A percentile compares a stretch with the other conserved stretches of the same genome.
Evolutionary conservation across 2,888 invertebrate species (phyloP).

Genomic region (Agrotis ipsilon): DNA sequence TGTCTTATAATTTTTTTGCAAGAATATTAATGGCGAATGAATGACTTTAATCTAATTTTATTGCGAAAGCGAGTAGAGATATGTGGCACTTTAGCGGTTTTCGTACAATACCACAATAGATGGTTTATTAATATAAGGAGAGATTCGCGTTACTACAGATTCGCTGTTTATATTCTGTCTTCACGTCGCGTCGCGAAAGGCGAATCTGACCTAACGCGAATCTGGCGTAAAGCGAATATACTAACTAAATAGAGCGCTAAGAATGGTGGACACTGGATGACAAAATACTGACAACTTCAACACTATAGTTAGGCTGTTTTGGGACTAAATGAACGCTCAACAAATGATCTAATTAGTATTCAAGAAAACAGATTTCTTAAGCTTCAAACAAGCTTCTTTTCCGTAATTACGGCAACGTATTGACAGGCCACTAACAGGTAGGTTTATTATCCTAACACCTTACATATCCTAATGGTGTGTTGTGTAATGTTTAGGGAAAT

Average conservation of each 20-base stretch:
- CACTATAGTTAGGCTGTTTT: background rate
- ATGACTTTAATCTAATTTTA: constrained; percentile 13
- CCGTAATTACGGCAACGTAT: constrained; percentile 36
- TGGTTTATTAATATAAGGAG: no score
- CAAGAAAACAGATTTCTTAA: constrained; percentile 23
- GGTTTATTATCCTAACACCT: constrained; percentile 24
- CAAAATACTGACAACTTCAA: background rate
- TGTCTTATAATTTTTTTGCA: constrained; percentile 21
- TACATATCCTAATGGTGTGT: constrained; percentile 17
- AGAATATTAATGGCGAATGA: constrained; percentile 15
- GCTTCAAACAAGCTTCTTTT: constrained; percentile 10
- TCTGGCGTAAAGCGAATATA: no score
- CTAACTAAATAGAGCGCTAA: background rate
- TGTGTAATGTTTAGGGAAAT: constrained; percentile 43
- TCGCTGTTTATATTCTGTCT: no score
- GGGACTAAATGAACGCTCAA: constrained; percentile 10
- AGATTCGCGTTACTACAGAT: no score
- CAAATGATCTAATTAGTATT: constrained; percentile 2
- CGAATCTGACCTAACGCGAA: no score
- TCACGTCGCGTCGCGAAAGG: no score
- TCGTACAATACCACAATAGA: background rate
- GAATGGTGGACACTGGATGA: background rate
- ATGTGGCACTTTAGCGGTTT: background rate
- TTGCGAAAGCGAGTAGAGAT: constrained; percentile 12
- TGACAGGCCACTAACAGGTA: constrained; percentile 6